phyloP scores from a whole-genome alignment of 2,113 vertebrate genomes.

The Phaethornis superciliosus region DNA sequence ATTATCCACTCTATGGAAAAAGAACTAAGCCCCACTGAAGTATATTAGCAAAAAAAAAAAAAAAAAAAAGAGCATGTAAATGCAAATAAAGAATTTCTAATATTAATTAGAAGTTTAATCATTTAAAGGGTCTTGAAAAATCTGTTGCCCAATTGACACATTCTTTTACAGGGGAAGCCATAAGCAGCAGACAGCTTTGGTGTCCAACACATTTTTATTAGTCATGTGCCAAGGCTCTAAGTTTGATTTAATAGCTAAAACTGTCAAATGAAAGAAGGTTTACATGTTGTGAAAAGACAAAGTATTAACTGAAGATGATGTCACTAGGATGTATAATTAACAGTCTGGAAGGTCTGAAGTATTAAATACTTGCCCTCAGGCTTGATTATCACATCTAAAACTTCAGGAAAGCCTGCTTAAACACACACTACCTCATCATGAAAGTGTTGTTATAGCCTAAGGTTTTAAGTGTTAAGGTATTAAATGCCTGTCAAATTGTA shows the following conservation, averaged over 20 bases:
- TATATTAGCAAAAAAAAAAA: background rate
- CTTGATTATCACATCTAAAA: background rate
- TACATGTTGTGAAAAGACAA: background rate
- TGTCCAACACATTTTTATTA: background rate
- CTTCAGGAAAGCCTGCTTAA: background rate
- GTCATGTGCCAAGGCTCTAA: background rate
- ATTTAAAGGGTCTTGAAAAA: background rate
- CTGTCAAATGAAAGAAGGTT: background rate
- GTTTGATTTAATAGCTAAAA: background rate
- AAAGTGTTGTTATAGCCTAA: background rate
- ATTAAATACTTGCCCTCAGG: background rate
- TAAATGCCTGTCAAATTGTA: background rate
- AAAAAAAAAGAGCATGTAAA: background rate
- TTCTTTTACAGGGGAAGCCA: background rate
- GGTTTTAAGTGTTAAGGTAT: background rate
- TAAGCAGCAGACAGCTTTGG: background rate
- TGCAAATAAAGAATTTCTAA: background rate
- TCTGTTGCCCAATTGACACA: background rate
- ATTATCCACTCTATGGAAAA: background rate
- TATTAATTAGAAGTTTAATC: background rate
- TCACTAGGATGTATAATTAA: background rate
- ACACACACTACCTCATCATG: background rate
- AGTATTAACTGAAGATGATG: background rate
- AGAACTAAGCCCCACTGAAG: background rate
- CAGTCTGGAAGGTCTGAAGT: background rate